A percentile compares a stretch with the other conserved stretches of the same genome.
Evolutionary conservation across 2,888 invertebrate species (phyloP).

Genomic region (Brenthis daphne): DNA sequence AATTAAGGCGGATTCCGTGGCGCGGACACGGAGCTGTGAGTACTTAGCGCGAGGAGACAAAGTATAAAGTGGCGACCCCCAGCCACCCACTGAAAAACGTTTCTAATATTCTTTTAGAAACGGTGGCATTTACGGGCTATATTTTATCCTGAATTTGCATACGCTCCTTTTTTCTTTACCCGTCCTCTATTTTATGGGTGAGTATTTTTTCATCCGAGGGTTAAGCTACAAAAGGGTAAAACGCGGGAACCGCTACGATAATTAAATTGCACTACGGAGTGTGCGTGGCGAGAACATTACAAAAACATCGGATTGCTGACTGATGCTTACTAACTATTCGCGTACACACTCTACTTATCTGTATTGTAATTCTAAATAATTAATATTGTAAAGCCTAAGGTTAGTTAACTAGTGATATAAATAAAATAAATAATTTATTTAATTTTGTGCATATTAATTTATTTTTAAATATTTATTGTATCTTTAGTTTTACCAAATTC

Average conservation of each 20-base stretch:
- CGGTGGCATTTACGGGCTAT: conserved; percentile 84
- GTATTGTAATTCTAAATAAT: neutral
- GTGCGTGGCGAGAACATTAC: conserved; percentile 25
- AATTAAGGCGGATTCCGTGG: conserved; percentile 73
- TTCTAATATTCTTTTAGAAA: conserved; percentile 84
- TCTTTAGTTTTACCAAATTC: too few species aligned
- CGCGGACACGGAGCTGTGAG: conserved; percentile 74
- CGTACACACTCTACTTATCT: neutral
- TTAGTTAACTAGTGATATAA: too few species aligned
- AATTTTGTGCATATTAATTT: too few species aligned
- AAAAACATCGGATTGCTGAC: conserved; percentile 24
- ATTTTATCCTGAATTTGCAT: conserved; percentile 84
- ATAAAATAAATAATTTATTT: too few species aligned
- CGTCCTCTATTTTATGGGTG: conserved; percentile 82
- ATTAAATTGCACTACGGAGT: conserved; percentile 74
- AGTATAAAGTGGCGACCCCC: conserved; percentile 80
- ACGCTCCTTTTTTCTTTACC: conserved; percentile 82
- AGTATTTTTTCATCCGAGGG: conserved; percentile 82
- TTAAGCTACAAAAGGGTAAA: conserved; percentile 83
- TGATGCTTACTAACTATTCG: neutral
- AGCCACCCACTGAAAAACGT: conserved; percentile 81
- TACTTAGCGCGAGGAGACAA: conserved; percentile 80
- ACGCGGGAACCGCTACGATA: conserved; percentile 75
- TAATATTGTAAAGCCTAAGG: neutral
- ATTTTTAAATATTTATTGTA: too few species aligned